Base-by-base conservation (phyloP, 2,113 vertebrate genomes). In the Pelodiscus sinensis region DNA sequence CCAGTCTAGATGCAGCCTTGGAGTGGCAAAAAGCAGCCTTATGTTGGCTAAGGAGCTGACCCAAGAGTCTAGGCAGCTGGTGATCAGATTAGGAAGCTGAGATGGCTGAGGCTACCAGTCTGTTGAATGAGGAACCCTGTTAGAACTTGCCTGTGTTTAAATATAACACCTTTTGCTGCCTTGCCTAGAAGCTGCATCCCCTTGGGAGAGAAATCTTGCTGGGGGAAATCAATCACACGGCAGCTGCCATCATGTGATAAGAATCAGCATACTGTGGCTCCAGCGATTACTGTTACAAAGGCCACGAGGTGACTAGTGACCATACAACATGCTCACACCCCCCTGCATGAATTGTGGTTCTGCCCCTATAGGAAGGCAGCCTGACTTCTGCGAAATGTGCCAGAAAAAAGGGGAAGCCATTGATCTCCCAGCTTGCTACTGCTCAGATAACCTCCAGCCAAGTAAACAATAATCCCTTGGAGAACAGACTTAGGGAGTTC, bases 371-470 rank as follows among this genome's bases (percentile, higher is more conserved):
- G 10, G 29, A 57, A 51, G 6, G 0, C 0, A 8, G 8, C 73
- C 38, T 3, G 22, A 22, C 5, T 31, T 2, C 1, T 18, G 38
- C 9, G 62, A 81, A 81, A 56, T 24, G 25, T 0, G 5, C 29
- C 68, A 29, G 44, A 51, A 83, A 82, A 25, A 18, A 55, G 35
- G 1, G 0, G 19, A 38, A n/a, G 50, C 4, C 73, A 4, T 75
- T 0, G 3, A 51, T 14, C 29, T 57, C n/a, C 22, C 51, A 82
- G 16, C 52, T 55, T 31, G 55, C 60, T 50, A 51, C 5, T 7
- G 73, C 55, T 82, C 13, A 22, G 85, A 44, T 58, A 29, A 92
- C 80, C 90, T 27, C 6, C 87, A 71, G 81, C 57, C 38, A 24
- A 83, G 79, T 22, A 38, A 79, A 35, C 68, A n/a, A 52, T 50